A percentile compares a stretch with the other conserved stretches of the same genome.
Evolutionary conservation across 2,888 invertebrate species (phyloP).

Genomic region (Rhagonycha fulva): DNA sequence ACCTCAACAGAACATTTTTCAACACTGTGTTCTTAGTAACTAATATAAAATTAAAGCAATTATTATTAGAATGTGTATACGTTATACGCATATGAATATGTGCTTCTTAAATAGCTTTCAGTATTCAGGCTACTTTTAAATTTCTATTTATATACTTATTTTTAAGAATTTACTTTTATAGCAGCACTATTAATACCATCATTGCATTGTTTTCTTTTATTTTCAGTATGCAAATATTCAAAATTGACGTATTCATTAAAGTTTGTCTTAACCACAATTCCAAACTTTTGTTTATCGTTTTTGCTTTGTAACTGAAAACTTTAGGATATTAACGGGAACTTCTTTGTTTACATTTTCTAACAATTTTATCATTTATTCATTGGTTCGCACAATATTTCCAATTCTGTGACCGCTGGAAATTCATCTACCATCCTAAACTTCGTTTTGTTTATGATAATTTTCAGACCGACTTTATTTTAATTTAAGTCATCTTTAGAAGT

Average conservation of each 20-base stretch:
- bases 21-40: not conserved
- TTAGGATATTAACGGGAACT: not conserved
- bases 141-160: conserved; percentile 34
- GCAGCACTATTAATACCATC: not conserved
- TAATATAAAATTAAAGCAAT: conserved; percentile 10
- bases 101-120: conserved; percentile 32
- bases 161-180: conserved; percentile 30
- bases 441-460: not conserved
- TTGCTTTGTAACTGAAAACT: not conserved
- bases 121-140: conserved; percentile 32
- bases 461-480: not conserved
- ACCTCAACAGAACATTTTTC: not conserved
- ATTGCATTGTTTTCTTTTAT: conserved; percentile 2
- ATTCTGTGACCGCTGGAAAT: not conserved
- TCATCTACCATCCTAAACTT: not conserved
- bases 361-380: not conserved
- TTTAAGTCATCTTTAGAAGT: too few relatives aligned
- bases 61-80: conserved; percentile 28
- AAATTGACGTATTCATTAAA: not conserved
- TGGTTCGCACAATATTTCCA: not conserved
- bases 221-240: not conserved
- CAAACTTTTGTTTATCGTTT: not conserved
- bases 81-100: conserved; percentile 18
- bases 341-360: not conserved
- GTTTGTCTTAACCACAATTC: not conserved